Conservation (phyloP, 2,797 vertebrate species). For the Mustela erminea region DNA sequence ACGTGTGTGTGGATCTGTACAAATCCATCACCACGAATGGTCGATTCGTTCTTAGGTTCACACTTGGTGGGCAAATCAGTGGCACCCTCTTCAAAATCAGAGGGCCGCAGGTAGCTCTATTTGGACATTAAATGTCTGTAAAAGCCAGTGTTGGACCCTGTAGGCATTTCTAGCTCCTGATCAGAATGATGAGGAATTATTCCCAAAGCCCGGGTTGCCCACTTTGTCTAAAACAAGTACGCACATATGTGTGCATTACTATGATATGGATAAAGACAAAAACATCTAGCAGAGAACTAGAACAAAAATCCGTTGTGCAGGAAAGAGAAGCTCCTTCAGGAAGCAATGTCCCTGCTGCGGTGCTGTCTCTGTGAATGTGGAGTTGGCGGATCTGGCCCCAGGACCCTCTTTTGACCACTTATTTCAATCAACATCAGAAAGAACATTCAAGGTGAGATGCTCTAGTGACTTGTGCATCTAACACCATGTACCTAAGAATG, state of each 20-base stretch:
- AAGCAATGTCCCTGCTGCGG: rapidly evolving
- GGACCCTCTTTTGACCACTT: neutral
- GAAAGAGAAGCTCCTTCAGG: neutral
- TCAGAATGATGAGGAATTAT: neutral
- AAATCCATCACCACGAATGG: neutral
- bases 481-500: neutral
- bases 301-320: neutral
- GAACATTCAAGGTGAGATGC: neutral
- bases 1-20: neutral
- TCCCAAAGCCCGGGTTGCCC: neutral
- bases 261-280: neutral
- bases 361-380: neutral
- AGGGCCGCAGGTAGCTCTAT: neutral
- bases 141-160: neutral
- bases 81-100: neutral
- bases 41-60: neutral
- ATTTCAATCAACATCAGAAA: neutral
- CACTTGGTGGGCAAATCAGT: neutral
- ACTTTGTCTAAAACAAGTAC: neutral
- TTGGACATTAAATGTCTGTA: neutral
- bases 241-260: neutral
- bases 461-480: neutral
- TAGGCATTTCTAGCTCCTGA: neutral
- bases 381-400: neutral
- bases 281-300: neutral